These are phyloP conservation scores for Matsumyia berberina DNA, from an alignment of 2,888 invertebrate species.

Conservation along the genomic window DNA sequence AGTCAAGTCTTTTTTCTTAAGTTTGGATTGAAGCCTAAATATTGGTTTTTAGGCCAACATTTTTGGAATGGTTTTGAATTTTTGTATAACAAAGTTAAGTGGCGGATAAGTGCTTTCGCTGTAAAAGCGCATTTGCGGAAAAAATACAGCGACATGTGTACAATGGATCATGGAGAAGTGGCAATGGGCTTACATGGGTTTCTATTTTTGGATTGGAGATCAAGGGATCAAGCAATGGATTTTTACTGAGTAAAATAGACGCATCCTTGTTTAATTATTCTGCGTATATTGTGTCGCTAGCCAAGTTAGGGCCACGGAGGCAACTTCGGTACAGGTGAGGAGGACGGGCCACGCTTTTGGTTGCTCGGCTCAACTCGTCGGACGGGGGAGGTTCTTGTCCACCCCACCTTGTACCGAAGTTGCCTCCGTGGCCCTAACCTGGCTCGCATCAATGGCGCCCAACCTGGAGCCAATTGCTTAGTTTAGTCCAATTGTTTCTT, in stretches of 20 bases:
- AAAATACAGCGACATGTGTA: slow-evolving; percentile 9
- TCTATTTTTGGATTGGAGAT: neutral
- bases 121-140: neutral
- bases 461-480: too few relatives aligned
- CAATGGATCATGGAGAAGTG: neutral
- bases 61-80: slow-evolving; percentile 24
- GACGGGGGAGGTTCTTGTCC: too few relatives aligned
- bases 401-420: too few relatives aligned
- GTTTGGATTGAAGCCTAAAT: slow-evolving; percentile 31
- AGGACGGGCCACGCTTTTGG: too few relatives aligned
- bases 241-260: neutral
- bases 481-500: too few relatives aligned
- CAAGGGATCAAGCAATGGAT: neutral
- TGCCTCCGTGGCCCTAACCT: too few relatives aligned
- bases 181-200: slow-evolving; percentile 1
- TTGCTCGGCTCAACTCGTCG: too few relatives aligned
- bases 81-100: slow-evolving; percentile 5
- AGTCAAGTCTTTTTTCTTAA: slow-evolving; percentile 3
- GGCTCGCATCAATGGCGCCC: too few relatives aligned
- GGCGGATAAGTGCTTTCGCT: neutral
- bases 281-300: too few relatives aligned
- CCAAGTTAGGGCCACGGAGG: too few relatives aligned
- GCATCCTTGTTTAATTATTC: slow-evolving; percentile 3
- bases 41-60: slow-evolving; percentile 1
- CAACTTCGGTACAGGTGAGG: too few relatives aligned